Base-by-base conservation (phyloP, 2,797 vertebrate genomes). In the Halcyon chelicuti region DNA sequence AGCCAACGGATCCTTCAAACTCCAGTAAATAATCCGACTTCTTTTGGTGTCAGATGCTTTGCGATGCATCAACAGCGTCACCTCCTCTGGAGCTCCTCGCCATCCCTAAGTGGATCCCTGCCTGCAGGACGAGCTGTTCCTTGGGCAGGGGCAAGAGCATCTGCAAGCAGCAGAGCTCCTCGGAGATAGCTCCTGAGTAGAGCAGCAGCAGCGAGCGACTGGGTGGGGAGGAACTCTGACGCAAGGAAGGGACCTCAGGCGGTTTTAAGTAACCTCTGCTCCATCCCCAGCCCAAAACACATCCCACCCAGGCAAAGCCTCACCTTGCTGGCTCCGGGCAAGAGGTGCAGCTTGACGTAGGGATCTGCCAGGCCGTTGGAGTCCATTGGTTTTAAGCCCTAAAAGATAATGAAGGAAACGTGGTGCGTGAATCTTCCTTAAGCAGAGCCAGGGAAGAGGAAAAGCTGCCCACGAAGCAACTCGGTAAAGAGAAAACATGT, bases 241-340 rank as follows among this genome's bases (percentile, higher is more conserved):
- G 0, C 0, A 1, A 77, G 46, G 31, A 6, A 57, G 26, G 71
- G 83, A 51, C 29, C 68, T 58, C 14, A 33, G 49, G 40, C 33
- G 37, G 7, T 29, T 68, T 22, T 18, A 46, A 54, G 68, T 47
- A 90, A 57, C 6, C 63, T 61, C 77, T 66, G 61, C 47, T 60
- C 55, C 31, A 47, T 4, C 58, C 31, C 21, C 20, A 68, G 14
- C 55, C 40, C 71, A 5, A 75, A 78, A 54, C 1, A 1, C 35
- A 39, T 10, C 52, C 21, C 2, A 44, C 5, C 4, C 39, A 52
- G 40, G 70, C 57, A 76, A 54, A 65, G 40, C n/a, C 90, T 97
- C 98, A 99, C 99, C 99, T 99, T 99, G 97, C 99, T 99, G 97
- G 99, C 99, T 90, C 99, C 99, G 0, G 99, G 99, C 94, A 99